A percentile compares a stretch with the other conserved stretches of the same genome.
phyloP scores from a whole-genome alignment of 2,113 vertebrate genomes.

The Boleophthalmus pectinirostris region DNA sequence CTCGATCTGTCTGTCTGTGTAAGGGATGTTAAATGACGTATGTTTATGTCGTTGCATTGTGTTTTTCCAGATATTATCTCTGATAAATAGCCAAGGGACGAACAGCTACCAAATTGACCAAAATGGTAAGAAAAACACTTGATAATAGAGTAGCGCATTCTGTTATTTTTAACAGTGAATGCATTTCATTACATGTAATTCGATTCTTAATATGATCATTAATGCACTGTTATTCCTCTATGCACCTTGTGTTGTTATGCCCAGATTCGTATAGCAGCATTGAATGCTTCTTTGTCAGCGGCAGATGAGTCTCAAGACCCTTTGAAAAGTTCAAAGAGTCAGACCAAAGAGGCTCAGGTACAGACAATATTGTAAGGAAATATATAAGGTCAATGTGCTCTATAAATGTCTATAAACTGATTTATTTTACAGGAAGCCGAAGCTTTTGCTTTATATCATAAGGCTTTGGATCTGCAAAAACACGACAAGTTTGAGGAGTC shows the following conservation, averaged over 20 bases:
- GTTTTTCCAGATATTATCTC: background rate
- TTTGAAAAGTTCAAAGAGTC: constrained; percentile 87
- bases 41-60: background rate
- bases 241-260: constrained; percentile 1
- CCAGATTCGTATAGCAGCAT: constrained; percentile 94
- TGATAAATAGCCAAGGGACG: background rate
- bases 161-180: background rate
- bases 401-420: background rate
- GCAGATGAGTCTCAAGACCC: constrained; percentile 90
- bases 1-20: background rate
- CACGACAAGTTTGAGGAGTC: constrained; percentile 96
- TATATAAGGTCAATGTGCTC: background rate
- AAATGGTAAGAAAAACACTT: constrained; percentile 62
- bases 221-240: background rate
- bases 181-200: background rate
- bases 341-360: constrained; percentile 97
- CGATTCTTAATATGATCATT: background rate
- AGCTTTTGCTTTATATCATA: constrained; percentile 96
- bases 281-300: constrained; percentile 88
- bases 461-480: constrained; percentile 96
- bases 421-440: constrained; percentile 86
- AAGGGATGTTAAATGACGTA: background rate
- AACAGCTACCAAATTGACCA: constrained; percentile 7
- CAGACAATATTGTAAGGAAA: background rate
- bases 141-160: background rate